Evolutionary conservation across 2,888 invertebrate species (phyloP).

Genomic region (Caenorhabditis uteleia): DNA sequence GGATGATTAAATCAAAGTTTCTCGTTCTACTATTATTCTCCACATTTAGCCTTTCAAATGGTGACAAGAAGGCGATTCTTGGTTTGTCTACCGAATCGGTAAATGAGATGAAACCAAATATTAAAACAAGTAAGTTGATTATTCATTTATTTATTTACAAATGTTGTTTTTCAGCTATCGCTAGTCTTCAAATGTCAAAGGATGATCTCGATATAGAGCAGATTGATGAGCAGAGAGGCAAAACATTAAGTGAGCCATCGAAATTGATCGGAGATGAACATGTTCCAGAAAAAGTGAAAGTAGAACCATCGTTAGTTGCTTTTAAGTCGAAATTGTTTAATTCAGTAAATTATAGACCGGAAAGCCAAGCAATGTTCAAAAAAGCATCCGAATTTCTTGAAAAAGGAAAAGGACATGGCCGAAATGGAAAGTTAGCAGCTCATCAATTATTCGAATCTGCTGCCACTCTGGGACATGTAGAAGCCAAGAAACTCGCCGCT

Average conservation of each 20-base stretch:
- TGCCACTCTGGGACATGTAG: constrained; percentile 81
- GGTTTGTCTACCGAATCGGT: too few relatives aligned
- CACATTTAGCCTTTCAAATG: too few relatives aligned
- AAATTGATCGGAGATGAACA: constrained; percentile 6
- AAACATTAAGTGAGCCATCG: constrained; percentile 1
- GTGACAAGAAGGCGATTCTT: too few relatives aligned
- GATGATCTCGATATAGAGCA: constrained; percentile 25
- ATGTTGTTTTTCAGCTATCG: too few relatives aligned
- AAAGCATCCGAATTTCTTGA: constrained; percentile 35
- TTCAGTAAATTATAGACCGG: too few relatives aligned
- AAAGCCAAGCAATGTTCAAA: constrained; percentile 24
- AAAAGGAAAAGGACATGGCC: constrained; percentile 45
- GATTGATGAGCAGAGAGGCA: constrained; percentile 10
- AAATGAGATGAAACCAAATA: too few relatives aligned
- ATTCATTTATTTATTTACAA: too few relatives aligned
- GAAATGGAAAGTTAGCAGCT: constrained; percentile 72
- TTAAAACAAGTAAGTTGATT: too few relatives aligned
- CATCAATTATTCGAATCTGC: constrained; percentile 82
- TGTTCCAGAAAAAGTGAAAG: constrained; percentile 9
- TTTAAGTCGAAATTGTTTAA: not conserved
- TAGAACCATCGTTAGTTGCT: constrained; percentile 5
- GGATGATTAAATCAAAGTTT: too few relatives aligned
- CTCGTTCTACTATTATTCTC: too few relatives aligned
- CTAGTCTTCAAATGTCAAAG: constrained; percentile 17
- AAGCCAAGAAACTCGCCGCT: constrained; percentile 81